Evolutionary conservation across 1,140 invertebrate genomes (phyloP), one percentile per base, ranked within the genome.

Genomic region (Laupala kohalensis): DNA sequence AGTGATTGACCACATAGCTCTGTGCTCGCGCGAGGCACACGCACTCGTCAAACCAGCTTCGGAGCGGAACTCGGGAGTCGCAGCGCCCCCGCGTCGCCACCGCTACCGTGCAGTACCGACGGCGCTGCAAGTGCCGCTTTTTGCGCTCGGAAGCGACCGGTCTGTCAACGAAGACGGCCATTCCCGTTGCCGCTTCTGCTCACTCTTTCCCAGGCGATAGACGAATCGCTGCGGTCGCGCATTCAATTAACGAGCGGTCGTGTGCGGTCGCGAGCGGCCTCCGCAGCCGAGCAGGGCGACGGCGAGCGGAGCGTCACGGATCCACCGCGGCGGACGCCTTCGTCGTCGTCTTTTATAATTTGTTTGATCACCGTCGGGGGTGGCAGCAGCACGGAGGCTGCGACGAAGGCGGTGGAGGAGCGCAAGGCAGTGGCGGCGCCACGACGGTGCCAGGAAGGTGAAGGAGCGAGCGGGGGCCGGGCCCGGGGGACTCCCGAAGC

Each of bases 401-500:
- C 73, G 71, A 72, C 72, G 74, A 68, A 30, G 64, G 25, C n/a
- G 25, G 64, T 6, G 64, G 25, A 1, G 25, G 64, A 27, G 28
- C 19, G 67, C 27, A 9, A 68, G 15, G 2, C 25, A 25, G 67
- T 23, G 12, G 25, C 26, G 67, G 28, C 26, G 67, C 23, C 27
- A 27, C 26, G 23, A 24, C 27, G 27, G 28, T 72, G 74, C 67
- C 72, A 72, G 74, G 73, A 76, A 70, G 71, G 74, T 72, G 69
- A 69, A 74, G 37, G 72, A 69, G 72, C 71, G 71, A 74, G 77
- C 76, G 77, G 78, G 76, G 77, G 77, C 74, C 73, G 73, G 75
- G 73, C 79, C 78, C 75, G 76, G 71, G 79, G 77, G 80, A 79
- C 76, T 78, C 77, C 77, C 78, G 77, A 80, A 82, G 81, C 81